Evolutionary conservation across 2,797 vertebrate genomes (phyloP).

Genomic region (Myripristis jacobus): DNA sequence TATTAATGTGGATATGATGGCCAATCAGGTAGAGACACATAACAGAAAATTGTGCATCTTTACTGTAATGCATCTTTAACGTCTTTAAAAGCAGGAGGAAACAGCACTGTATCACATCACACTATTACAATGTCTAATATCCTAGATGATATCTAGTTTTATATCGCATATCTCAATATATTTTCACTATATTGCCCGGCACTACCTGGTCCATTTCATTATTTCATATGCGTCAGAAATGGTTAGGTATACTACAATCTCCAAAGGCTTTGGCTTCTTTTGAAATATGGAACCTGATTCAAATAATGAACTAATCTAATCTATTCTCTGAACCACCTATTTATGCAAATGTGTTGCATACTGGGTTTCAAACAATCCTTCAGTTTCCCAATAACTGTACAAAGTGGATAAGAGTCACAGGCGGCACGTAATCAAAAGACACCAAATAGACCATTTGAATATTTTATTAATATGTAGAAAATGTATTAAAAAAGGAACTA

Average conservation of each 20-base stretch:
- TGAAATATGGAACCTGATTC: conserved; percentile 1
- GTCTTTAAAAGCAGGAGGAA: no score
- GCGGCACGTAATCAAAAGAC: conserved; percentile 4
- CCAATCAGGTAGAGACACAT: no score
- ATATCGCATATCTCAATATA: no score
- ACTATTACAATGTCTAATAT: no score
- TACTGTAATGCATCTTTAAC: no score
- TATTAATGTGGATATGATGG: no score
- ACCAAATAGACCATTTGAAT: conserved; percentile 82
- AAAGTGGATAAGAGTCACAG: no score
- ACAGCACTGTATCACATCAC: no score
- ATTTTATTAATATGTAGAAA: conserved; percentile 99
- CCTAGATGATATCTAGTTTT: no score
- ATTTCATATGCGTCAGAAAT: conserved; percentile 29
- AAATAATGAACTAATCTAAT: neutral
- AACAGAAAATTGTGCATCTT: no score
- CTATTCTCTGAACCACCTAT: neutral
- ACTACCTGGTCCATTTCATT: conserved; percentile 31
- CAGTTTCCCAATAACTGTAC: neutral
- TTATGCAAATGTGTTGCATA: neutral
- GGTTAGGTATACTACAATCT: neutral
- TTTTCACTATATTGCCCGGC: no score
- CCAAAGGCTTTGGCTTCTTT: conserved; percentile 3
- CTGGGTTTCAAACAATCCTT: neutral
- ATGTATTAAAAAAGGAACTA: conserved; percentile 99